These are phyloP conservation scores for Hypanus sabinus DNA, from an alignment of 2,113 vertebrate genomes.

Conservation along the genomic window DNA sequence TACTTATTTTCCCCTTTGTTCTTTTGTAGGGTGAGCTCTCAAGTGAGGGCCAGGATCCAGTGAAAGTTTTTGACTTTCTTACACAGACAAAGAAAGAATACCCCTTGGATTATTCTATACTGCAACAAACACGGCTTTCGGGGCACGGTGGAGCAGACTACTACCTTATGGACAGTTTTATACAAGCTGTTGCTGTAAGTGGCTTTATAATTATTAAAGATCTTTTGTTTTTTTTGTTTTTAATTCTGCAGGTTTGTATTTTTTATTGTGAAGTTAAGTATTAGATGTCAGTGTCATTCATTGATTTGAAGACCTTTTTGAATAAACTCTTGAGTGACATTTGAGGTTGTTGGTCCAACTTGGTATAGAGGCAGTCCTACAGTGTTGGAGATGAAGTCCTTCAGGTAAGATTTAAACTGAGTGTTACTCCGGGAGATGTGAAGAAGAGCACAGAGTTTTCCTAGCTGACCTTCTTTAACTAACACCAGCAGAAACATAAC, in stretches of 20 bases:
- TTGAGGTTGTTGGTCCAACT: neutral
- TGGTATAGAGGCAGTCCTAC: neutral
- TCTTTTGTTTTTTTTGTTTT: conserved; percentile 17
- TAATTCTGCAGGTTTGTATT: neutral
- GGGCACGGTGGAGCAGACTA: conserved; percentile 64
- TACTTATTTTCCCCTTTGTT: neutral
- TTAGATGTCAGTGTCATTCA: neutral
- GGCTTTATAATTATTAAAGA: conserved; percentile 36
- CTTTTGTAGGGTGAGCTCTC: conserved; percentile 44
- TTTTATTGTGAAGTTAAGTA: neutral
- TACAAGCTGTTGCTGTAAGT: conserved; percentile 67
- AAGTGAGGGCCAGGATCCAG: conserved; percentile 35
- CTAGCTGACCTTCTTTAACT: neutral
- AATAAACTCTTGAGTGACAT: neutral
- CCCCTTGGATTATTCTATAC: neutral
- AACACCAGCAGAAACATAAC: neutral
- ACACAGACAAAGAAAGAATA: conserved; percentile 9
- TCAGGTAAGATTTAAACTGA: neutral
- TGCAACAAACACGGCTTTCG: conserved; percentile 29
- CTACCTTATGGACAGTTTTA: conserved; percentile 60
- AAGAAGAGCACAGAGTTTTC: neutral
- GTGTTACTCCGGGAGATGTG: neutral
- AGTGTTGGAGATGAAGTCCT: neutral
- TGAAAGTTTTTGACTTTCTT: conserved; percentile 43
- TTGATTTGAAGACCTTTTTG: neutral